These are phyloP conservation scores for Pyxicephalus adspersus DNA, from an alignment of 2,113 vertebrate genomes.

Conservation along the genomic window DNA sequence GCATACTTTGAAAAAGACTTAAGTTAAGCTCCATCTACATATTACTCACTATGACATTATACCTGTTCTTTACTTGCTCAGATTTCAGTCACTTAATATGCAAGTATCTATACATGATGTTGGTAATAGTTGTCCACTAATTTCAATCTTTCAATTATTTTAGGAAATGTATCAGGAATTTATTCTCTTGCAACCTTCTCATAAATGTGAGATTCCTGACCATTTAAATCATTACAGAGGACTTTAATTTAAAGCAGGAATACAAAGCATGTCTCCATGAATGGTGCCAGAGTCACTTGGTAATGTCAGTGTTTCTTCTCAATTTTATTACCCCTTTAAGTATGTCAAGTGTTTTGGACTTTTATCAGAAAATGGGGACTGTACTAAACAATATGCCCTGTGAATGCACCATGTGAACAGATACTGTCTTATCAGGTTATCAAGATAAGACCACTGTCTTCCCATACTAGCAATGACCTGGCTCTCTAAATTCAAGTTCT, in stretches of 20 bases:
- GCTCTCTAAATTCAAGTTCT: constrained; percentile 78
- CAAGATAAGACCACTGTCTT: constrained; percentile 86
- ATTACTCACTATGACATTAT: too few species aligned
- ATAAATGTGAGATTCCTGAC: constrained; percentile 70
- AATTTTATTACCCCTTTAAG: constrained; percentile 86
- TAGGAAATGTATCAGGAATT: background rate
- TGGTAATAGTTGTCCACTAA: background rate
- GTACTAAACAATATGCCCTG: constrained; percentile 76
- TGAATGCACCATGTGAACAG: constrained; percentile 78
- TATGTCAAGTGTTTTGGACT: constrained; percentile 79
- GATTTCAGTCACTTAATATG: too few species aligned
- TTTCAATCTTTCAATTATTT: background rate
- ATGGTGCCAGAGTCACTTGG: constrained; percentile 76
- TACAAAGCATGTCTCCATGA: constrained; percentile 73
- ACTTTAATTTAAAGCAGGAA: constrained; percentile 86
- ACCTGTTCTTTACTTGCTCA: too few species aligned
- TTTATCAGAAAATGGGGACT: constrained; percentile 83
- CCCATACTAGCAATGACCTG: constrained; percentile 68
- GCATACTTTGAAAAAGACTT: too few species aligned
- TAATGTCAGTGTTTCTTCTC: constrained; percentile 76
- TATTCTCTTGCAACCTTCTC: background rate
- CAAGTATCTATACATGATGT: background rate
- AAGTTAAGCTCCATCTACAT: too few species aligned
- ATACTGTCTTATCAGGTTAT: constrained; percentile 86
- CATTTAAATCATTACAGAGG: constrained; percentile 81